Evolutionary conservation across 2,797 vertebrate genomes (phyloP), one percentile per base, ranked within the genome.

Genomic region (Meda fulgida): DNA sequence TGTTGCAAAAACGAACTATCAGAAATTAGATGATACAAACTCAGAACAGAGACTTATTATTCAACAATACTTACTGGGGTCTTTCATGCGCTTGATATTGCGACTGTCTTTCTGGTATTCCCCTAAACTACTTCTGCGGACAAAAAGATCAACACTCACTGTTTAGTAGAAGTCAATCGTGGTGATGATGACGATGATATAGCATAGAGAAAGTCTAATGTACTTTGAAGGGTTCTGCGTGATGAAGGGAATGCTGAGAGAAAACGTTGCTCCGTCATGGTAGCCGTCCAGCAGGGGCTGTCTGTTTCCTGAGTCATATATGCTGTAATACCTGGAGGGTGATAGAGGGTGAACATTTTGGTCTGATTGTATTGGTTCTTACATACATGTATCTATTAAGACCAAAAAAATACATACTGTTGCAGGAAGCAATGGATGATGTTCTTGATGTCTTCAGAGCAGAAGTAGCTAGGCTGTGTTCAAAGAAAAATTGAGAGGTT

Each of bases 21-120:
- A 78, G 23, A 77, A 40, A 60, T 13, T 9, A 23, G 29, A 26
- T 63, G n/a, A 31, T 31, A 29, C 26, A 63, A 63, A 63, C 26
- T n/a, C 10, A 26, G 23, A 58, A 58, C 9, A 58, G 11, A 29
- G n/a, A 29, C 13, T 63, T 26, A 79, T 43, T 46, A 26, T 78
- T 60, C 2, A 40, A 29, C 29, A 34, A 18, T 4, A 94, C 97
- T 97, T 91, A 98, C 97, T 95, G 3, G 96, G 92, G 84, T 98
- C 97, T 92, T 96, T 98, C 26, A 97, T 84, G 80, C 94, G 96
- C 90, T 97, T 98, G 80, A 99, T 92, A 84, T 99, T 98, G 76
- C 97, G 94, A 87, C 94, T 97, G 90, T 97, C 96, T 89, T 98
- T 98, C 80, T 96, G 95, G 84, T 99, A 99, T 29, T 98, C 97